phyloP scores from a whole-genome alignment of 2,797 vertebrate genomes.

The Helostoma temminkii region DNA sequence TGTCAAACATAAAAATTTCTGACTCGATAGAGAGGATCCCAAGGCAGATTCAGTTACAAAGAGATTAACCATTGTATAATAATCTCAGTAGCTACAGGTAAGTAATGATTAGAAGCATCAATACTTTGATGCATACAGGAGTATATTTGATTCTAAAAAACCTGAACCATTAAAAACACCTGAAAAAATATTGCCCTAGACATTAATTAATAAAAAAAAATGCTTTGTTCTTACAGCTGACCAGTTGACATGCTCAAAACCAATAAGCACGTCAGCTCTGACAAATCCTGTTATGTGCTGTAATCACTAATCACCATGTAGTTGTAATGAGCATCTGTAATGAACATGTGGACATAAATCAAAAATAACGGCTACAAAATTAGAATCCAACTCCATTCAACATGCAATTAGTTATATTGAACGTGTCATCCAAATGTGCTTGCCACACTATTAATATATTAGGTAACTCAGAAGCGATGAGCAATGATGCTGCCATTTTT shows the following conservation, averaged over 20 bases:
- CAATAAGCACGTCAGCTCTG: conserved; percentile 6
- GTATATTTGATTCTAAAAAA: neutral
- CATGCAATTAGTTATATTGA: conserved; percentile 54
- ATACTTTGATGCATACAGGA: neutral
- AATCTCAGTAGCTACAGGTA: neutral
- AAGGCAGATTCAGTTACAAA: neutral
- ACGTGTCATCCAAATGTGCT: conserved; percentile 41
- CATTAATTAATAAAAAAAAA: neutral
- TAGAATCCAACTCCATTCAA: conserved; percentile 40
- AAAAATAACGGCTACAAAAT: conserved; percentile 51
- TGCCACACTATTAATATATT: conserved; percentile 33
- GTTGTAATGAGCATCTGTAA: conserved; percentile 53
- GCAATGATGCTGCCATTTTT: conserved; percentile 46
- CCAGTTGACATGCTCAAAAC: conserved; percentile 13
- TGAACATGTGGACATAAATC: conserved; percentile 55
- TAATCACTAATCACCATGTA: conserved; percentile 48
- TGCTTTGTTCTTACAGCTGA: neutral
- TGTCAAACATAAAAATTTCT: neutral
- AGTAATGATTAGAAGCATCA: conserved; percentile 1
- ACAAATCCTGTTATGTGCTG: conserved; percentile 26
- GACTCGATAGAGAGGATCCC: neutral
- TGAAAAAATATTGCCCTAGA: neutral
- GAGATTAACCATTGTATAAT: neutral
- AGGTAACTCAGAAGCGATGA: conserved; percentile 24
- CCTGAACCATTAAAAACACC: neutral